A percentile compares a stretch with the other conserved stretches of the same genome.
phyloP scores from a whole-genome alignment of 1,140 invertebrate species.

The Sminthurinus signatus region DNA sequence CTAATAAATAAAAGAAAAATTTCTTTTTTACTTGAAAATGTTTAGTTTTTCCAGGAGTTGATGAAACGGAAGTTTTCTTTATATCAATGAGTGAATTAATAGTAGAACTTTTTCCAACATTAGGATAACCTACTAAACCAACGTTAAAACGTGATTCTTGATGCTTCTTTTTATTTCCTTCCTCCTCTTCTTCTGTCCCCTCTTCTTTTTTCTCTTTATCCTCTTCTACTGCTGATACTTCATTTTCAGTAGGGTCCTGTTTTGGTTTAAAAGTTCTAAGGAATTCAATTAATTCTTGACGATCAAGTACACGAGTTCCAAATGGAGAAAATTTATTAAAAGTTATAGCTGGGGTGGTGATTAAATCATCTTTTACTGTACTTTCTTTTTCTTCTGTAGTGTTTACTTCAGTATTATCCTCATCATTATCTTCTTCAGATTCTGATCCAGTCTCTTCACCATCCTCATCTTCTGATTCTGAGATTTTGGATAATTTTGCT shows the following conservation, averaged over 20 bases:
- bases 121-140: constrained; percentile 96
- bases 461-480: constrained; percentile 41
- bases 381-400: background rate
- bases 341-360: background rate
- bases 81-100: constrained; percentile 84
- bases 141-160: constrained; percentile 73
- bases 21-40: constrained; percentile 63
- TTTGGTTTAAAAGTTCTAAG: constrained; percentile 60
- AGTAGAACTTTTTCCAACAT: constrained; percentile 98
- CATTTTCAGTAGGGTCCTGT: too few relatives aligned
- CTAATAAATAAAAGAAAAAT: too few relatives aligned
- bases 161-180: too few relatives aligned
- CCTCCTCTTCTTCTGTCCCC: too few relatives aligned
- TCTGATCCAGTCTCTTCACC: constrained; percentile 39
- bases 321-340: constrained; percentile 9
- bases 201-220: too few relatives aligned
- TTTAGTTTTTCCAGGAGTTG: constrained; percentile 95
- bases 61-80: constrained; percentile 93
- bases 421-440: constrained; percentile 34
- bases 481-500: constrained; percentile 46
- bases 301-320: constrained; percentile 42
- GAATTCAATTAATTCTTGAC: constrained; percentile 53
- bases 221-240: too few relatives aligned
- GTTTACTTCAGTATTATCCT: background rate
- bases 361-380: background rate